Evolutionary conservation across 2,797 vertebrate genomes (phyloP), one percentile per base, ranked within the genome.

Genomic region (Periparus ater): DNA sequence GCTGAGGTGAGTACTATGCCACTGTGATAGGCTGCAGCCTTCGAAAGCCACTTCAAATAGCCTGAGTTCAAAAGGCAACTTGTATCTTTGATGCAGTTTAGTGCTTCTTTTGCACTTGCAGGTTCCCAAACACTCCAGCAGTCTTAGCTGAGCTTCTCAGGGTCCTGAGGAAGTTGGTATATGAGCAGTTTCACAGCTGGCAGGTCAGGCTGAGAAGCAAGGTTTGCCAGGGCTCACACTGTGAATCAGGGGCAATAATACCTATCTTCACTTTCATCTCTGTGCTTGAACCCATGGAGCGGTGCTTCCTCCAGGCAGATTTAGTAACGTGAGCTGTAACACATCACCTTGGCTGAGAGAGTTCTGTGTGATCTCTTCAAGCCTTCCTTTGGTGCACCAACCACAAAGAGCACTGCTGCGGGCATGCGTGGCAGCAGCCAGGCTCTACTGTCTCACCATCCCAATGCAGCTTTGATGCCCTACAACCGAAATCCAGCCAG

Each of bases 261-360:
- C 63, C 55, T 79, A 32, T 76, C 85, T 90, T 89, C 30, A 21
- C 88, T 96, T 93, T 79, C 42, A 88, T 94, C 88, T 94, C 76
- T 61, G 25, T 89, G 48, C 71, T 76, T 93, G 85, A 93, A 86
- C 88, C 80, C 55, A 29, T 73, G 9, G 8, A 72, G 62, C 0
- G 0, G 44, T 78, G 61, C 63, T 95, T 90, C 88, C 88, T 92
- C 63, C 63, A 42, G 87, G 88, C 92, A 94, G 66, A 63, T 78
- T 83, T 29, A 92, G 79, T 86, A 82, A 88, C 20, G 47, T 86
- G 77, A 72, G 78, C 82, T 61, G 70, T 91, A 91, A 65, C 1
- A 0, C 60, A 61, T 71, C 68, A 25, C 48, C 80, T 82, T 93
- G 80, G 80, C 89, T 67, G 30, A 67, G 83, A 36, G 60, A 74